Evolutionary conservation across 2,113 vertebrate species (phyloP).

Genomic region (Pagrus major): DNA sequence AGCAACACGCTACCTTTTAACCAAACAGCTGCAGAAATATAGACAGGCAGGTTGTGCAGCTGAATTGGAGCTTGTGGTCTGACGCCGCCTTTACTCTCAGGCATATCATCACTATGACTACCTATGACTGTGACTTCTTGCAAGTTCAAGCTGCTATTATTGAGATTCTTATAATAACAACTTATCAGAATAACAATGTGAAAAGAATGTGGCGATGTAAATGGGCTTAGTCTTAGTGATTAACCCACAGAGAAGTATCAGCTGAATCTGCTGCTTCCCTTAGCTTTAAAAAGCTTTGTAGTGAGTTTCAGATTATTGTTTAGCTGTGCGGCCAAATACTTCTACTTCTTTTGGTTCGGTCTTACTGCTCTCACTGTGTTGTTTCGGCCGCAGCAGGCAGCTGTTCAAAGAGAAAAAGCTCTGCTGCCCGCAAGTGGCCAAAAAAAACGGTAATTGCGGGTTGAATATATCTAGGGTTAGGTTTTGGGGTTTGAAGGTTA

Average conservation of each 20-base stretch:
- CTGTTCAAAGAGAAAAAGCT: not conserved
- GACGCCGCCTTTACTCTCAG: too few species aligned
- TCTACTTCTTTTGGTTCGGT: too few species aligned
- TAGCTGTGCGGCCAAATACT: not conserved
- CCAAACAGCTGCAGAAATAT: not conserved
- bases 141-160: not conserved
- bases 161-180: not conserved
- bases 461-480: too few species aligned
- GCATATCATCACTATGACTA: not conserved
- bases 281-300: not conserved
- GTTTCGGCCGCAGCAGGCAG: not conserved
- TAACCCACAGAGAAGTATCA: not conserved
- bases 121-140: not conserved
- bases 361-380: not conserved
- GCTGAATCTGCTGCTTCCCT: not conserved
- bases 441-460: too few species aligned
- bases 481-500: too few species aligned
- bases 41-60: not conserved
- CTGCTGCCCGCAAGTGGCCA: too few species aligned
- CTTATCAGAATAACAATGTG: not conserved
- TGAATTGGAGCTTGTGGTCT: not conserved
- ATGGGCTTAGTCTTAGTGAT: not conserved
- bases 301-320: not conserved
- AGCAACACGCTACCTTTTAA: not conserved
- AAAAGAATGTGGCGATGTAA: not conserved